phyloP scores from a whole-genome alignment of 1,140 invertebrate genomes.

The Penaeus vannamei region DNA sequence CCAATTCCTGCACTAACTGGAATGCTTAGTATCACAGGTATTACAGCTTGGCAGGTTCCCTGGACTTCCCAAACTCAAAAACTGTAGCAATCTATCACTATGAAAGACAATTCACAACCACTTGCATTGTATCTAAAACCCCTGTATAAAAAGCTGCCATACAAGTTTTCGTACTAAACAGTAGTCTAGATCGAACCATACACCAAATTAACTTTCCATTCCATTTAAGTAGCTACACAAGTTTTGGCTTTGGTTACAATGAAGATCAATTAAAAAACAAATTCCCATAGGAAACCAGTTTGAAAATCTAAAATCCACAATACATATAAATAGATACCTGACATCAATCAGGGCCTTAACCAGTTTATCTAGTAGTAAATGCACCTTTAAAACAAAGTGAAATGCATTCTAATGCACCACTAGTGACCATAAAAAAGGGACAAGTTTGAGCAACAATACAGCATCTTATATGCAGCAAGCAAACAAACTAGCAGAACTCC shows the following conservation, averaged over 20 bases:
- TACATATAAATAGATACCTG: too few relatives aligned
- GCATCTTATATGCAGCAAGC: not conserved
- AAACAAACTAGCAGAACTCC: not conserved
- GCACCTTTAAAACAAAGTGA: not conserved
- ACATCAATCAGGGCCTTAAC: too few relatives aligned
- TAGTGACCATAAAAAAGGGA: not conserved
- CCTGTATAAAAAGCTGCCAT: constrained; percentile 15
- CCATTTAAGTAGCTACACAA: too few relatives aligned
- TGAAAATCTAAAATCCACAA: too few relatives aligned
- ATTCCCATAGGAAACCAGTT: too few relatives aligned
- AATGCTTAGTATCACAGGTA: too few relatives aligned
- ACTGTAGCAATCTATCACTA: not conserved
- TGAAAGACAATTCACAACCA: constrained; percentile 14
- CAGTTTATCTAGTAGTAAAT: too few relatives aligned
- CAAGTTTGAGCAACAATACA: constrained; percentile 44
- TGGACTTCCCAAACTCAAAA: too few relatives aligned
- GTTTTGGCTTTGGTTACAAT: too few relatives aligned
- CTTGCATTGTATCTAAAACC: not conserved
- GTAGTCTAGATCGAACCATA: not conserved
- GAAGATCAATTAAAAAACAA: too few relatives aligned
- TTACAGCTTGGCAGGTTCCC: too few relatives aligned
- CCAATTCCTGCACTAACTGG: too few relatives aligned
- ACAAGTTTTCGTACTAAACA: not conserved
- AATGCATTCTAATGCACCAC: constrained; percentile 24
- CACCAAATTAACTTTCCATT: not conserved